These are phyloP conservation scores for Leptobrachium leishanense DNA, from an alignment of 2,113 vertebrate genomes.

Conservation along the genomic window DNA sequence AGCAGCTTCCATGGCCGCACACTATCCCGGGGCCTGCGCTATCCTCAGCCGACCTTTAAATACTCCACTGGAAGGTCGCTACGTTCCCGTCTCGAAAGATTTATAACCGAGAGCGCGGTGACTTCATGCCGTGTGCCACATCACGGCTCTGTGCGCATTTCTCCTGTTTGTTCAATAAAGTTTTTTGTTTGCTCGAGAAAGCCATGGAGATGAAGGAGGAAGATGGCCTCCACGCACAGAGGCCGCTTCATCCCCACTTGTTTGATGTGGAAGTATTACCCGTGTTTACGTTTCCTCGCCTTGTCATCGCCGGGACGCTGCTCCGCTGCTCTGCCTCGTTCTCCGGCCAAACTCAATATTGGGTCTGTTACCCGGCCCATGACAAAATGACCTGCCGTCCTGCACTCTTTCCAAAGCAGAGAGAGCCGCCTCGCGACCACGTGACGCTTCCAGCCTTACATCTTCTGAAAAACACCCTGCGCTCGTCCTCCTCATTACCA, in stretches of 20 bases:
- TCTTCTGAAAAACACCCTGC: not conserved
- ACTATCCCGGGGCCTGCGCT: too few relatives aligned
- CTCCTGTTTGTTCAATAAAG: not conserved
- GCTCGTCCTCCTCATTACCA: too few relatives aligned
- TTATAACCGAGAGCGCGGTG: not conserved
- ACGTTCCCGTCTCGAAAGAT: not conserved
- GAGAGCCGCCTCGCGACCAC: too few relatives aligned
- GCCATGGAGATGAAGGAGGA: not conserved
- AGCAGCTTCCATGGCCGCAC: too few relatives aligned
- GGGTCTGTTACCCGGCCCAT: not conserved
- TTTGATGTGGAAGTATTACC: conserved; percentile 26
- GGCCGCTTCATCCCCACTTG: not conserved
- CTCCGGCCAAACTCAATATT: conserved; percentile 6
- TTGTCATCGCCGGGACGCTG: conserved; percentile 14
- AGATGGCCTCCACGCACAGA: not conserved
- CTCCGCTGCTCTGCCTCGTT: not conserved
- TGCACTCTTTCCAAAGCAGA: not conserved
- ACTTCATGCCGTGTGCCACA: not conserved
- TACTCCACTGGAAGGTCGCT: too few relatives aligned
- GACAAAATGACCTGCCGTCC: not conserved
- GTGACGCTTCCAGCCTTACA: not conserved
- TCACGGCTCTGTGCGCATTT: not conserved
- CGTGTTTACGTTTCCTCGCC: conserved; percentile 13
- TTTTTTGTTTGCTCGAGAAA: conserved; percentile 1
- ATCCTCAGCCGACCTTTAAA: too few relatives aligned